phyloP scores from a whole-genome alignment of 2,888 invertebrate genomes.

The Candidula unifasciata region DNA sequence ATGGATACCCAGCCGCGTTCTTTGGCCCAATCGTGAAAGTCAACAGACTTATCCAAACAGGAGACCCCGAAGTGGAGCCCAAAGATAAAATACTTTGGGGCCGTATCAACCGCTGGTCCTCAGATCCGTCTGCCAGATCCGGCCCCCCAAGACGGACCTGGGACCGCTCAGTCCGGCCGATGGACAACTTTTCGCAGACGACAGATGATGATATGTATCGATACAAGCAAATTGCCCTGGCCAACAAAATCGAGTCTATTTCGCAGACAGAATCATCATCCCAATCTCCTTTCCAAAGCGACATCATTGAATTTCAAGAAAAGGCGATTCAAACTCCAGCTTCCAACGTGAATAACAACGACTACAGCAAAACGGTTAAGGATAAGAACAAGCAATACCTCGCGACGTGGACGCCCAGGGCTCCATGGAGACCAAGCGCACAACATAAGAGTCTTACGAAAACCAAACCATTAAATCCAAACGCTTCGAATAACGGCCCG shows the following conservation, averaged over 20 bases:
- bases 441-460: constrained; percentile 10
- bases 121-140: background rate
- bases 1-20: background rate
- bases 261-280: background rate
- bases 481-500: background rate
- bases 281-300: background rate
- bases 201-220: background rate
- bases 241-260: background rate
- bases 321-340: background rate
- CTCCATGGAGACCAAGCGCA: constrained; percentile 27
- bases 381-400: background rate
- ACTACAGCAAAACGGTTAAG: background rate
- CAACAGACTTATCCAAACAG: constrained; percentile 7
- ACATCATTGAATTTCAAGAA: background rate
- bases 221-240: background rate
- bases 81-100: constrained; percentile 33
- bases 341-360: background rate
- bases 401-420: background rate
- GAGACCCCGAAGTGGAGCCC: constrained; percentile 1
- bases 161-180: background rate
- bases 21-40: background rate
- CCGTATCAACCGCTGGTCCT: background rate
- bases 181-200: constrained; percentile 7
- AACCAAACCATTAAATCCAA: background rate
- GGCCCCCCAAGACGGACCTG: background rate